A percentile compares a stretch with the other conserved stretches of the same genome.
These are phyloP conservation scores for Carlito syrichta DNA, from an alignment of 2,113 vertebrate species.

Conservation along the genomic window DNA sequence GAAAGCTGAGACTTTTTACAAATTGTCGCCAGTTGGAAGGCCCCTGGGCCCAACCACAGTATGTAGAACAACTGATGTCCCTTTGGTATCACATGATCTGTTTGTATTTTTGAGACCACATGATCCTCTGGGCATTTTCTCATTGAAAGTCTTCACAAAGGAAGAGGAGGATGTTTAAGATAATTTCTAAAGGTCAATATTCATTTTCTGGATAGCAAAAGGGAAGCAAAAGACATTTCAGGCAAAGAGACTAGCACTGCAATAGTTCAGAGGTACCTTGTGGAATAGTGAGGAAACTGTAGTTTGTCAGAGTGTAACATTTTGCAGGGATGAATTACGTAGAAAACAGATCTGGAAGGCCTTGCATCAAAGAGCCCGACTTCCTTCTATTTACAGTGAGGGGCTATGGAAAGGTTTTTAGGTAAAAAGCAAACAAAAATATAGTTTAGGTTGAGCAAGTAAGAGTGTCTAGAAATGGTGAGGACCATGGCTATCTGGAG, in stretches of 20 bases:
- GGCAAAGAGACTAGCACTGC: neutral
- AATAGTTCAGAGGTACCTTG: neutral
- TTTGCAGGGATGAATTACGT: neutral
- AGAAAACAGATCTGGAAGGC: neutral
- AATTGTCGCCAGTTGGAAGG: neutral
- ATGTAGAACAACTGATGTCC: neutral
- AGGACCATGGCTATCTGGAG: neutral
- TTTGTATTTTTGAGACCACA: neutral
- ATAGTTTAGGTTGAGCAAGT: neutral
- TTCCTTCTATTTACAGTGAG: neutral
- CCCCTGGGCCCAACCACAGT: neutral
- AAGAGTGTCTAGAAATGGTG: neutral
- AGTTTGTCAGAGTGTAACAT: neutral
- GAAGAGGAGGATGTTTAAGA: neutral
- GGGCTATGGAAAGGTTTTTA: neutral
- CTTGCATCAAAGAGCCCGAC: neutral
- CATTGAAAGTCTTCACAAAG: neutral
- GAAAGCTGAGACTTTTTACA: constrained; percentile 12
- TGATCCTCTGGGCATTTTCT: neutral
- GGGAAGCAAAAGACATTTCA: neutral
- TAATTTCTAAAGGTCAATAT: neutral
- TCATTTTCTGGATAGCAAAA: neutral
- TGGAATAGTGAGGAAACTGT: neutral
- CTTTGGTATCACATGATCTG: neutral
- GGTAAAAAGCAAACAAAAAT: neutral